Base-by-base conservation (phyloP, 2,888 invertebrate genomes). In the Orthosia gracilis region DNA sequence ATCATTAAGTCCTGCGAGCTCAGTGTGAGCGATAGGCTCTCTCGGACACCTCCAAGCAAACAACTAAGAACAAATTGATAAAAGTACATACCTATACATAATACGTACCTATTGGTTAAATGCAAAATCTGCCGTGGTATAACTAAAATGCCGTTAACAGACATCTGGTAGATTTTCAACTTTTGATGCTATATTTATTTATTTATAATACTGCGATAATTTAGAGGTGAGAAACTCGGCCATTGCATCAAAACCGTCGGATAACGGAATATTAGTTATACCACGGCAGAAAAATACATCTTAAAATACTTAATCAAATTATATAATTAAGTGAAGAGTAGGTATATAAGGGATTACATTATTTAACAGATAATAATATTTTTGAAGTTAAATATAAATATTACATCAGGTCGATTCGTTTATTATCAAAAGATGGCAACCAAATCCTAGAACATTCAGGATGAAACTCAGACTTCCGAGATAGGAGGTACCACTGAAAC, bases 1-100 rank as follows among this genome's bases (percentile, higher is more conserved):
- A 86, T 77, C 52, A 82, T 76, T 76, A 80, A 80, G 68, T 78
- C 71, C 69, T 69, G 76, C 62, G 26, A 80, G 76, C 78, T 81
- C 70, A 68, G 57, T 83, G 68, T 50, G 70, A 82, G 70, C 70
- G n/a, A 83, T 31, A 70, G 69, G 65, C 58, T 61, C 61, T 68
- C 83, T 65, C 83, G 70, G 83, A 74, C 80, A 74, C 69, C 73
- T 83, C 69, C 21, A 58, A 54, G 47, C 49, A 63, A 67, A 65
- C 15, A 23, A 40, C 26, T 40, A 59, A 21, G 17, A 61, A n/a
- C 9, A 54, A 71, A 57, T 21, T 1, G 64, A 58, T 45, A 50
- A 17, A 54, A 18, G 21, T 45, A 61, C 12, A 49, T 31, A 21
- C 15, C 17, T 9, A 57, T 23, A 54, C n/a, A 54, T 45, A 50